phyloP scores from a whole-genome alignment of 2,113 vertebrate genomes.

The Acinonyx jubatus region DNA sequence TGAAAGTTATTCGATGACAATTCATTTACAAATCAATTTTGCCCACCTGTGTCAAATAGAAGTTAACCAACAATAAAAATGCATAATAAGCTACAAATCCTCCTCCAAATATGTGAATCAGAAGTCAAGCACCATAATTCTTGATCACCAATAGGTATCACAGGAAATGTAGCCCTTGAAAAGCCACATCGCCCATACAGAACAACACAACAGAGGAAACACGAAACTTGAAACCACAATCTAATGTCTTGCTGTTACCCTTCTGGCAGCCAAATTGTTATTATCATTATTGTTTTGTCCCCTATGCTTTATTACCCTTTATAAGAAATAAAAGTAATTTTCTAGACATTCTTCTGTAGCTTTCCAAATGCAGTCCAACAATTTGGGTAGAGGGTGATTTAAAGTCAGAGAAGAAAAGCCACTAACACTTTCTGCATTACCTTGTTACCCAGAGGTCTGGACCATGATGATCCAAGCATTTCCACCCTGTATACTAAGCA shows the following conservation, averaged over 20 bases:
- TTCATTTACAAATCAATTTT: not conserved
- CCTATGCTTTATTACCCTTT: not conserved
- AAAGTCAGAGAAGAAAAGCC: not conserved
- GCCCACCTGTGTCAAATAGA: not conserved
- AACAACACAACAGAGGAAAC: not conserved
- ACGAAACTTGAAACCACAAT: no score
- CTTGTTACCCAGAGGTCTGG: not conserved
- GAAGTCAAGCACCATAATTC: not conserved
- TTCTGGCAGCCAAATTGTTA: not conserved
- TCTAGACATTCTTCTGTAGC: not conserved
- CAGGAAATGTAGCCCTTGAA: not conserved
- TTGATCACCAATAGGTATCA: not conserved
- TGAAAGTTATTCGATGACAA: not conserved
- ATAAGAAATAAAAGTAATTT: not conserved
- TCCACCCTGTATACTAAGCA: not conserved
- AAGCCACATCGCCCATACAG: not conserved
- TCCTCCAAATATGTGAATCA: not conserved
- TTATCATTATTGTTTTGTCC: not conserved
- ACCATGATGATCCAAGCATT: rapidly evolving
- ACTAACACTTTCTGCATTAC: not conserved
- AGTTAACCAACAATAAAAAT: not conserved
- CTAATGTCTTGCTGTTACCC: not conserved
- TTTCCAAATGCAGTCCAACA: not conserved
- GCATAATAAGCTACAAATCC: not conserved
- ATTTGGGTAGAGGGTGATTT: not conserved